phyloP scores from a whole-genome alignment of 2,888 invertebrate species.

The Aspidapion aeneum region DNA sequence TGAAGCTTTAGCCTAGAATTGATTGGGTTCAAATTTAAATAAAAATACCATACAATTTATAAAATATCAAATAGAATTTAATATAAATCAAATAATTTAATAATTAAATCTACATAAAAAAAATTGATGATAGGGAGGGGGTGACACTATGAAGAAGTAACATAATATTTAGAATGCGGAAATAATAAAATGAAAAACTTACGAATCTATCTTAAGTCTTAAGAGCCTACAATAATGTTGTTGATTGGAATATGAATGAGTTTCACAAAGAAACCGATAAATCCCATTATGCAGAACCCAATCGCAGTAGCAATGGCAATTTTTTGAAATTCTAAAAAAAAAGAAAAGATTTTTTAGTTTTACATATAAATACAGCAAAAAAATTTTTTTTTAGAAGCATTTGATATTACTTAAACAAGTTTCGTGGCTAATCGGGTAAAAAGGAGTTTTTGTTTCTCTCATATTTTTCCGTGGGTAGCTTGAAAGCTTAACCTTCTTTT shows the following conservation, averaged over 20 bases:
- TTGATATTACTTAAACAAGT: too few species aligned
- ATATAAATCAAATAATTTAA: not conserved
- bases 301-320: slow-evolving; percentile 99
- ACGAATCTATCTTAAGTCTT: slow-evolving; percentile 38
- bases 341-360: slow-evolving; percentile 25
- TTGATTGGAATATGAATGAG: slow-evolving; percentile 99
- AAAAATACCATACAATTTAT: too few species aligned
- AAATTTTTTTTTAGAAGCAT: not conserved
- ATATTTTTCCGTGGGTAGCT: too few species aligned
- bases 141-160: slow-evolving; percentile 1
- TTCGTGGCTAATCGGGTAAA: too few species aligned
- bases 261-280: slow-evolving; percentile 99
- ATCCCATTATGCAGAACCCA: slow-evolving; percentile 99
- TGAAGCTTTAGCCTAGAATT: too few species aligned
- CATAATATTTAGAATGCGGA: slow-evolving; percentile 18
- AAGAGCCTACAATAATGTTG: slow-evolving; percentile 89
- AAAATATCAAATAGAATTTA: not conserved
- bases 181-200: not conserved
- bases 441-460: too few species aligned
- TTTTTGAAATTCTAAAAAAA: slow-evolving; percentile 92
- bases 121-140: not conserved
- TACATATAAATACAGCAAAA: too few species aligned
- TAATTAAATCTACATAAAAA: not conserved
- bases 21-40: too few species aligned
- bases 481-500: too few species aligned